Conservation (phyloP, 2,888 invertebrate species). For the Caprella mutica region DNA sequence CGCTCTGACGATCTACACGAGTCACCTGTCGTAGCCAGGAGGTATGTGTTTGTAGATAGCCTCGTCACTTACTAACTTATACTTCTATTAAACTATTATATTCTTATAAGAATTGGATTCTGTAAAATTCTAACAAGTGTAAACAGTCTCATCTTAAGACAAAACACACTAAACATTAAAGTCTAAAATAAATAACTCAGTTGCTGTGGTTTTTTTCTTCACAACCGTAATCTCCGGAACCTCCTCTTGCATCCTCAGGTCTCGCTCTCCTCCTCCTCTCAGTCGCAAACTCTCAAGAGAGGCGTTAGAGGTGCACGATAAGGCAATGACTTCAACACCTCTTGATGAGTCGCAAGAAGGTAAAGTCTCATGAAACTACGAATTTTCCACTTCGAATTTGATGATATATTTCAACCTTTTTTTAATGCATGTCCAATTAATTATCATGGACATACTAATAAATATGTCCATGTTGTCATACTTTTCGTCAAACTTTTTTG, state of each 20-base stretch:
- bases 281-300: slow-evolving; percentile 63
- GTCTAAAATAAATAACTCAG: too few relatives aligned
- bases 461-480: neutral
- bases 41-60: slow-evolving; percentile 8
- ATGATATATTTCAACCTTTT: neutral
- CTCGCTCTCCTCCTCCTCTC: slow-evolving; percentile 36
- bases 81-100: neutral
- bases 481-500: neutral
- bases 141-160: too few relatives aligned
- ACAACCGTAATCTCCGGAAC: neutral
- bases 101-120: too few relatives aligned
- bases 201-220: too few relatives aligned
- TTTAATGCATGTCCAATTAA: neutral
- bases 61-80: neutral
- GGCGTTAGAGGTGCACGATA: slow-evolving; percentile 41
- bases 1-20: slow-evolving; percentile 11
- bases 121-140: too few relatives aligned
- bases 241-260: slow-evolving; percentile 6
- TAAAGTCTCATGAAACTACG: neutral
- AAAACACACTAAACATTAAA: too few relatives aligned
- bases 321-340: slow-evolving; percentile 35
- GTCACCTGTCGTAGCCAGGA: slow-evolving; percentile 31
- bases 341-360: neutral
- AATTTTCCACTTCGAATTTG: too few relatives aligned
- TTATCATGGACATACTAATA: neutral